Evolutionary conservation across 2,797 vertebrate genomes (phyloP), one percentile per base, ranked within the genome.

Genomic region (Acestrorhynchus altus): DNA sequence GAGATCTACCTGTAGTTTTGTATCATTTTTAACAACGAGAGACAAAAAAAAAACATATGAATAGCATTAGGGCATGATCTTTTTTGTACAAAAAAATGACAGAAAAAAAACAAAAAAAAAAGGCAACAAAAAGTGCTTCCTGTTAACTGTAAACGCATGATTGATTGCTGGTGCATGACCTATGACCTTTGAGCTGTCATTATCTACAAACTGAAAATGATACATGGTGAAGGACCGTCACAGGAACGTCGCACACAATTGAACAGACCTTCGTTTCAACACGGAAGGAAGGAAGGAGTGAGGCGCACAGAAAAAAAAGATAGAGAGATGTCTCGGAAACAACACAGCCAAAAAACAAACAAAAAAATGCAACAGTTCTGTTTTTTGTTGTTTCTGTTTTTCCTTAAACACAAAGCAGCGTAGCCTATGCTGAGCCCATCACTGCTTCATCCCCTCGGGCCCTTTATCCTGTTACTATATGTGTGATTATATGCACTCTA

Each of bases 121-220:
- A 87, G 83, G 87, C 88, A 92, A 90, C 83, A 83, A 91, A 84
- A 94, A 95, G 94, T 95, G 93, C 93, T 96, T 96, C 93, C 95
- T 93, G 94, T 96, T 93, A 95, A 94, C 93, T 94, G 91, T 96
- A 95, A 95, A 95, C 94, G 96, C 96, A 95, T 87, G 96, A 94
- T 93, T 72, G 93, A 94, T 94, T 94, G 95, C 95, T 94, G 94
- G 95, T 95, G 96, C 96, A 98, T 98, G 97, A 95, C 94, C 95
- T 92, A 91, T 90, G 89, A 92, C 90, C 89, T 91, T 91, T 90
- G 90, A 93, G 92, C 91, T 96, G 92, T 95, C 92, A 89, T 90
- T 90, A 92, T 91, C 87, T 91, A 90, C 88, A 86, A 91, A 91
- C 89, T 88, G 87, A 91, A n/a, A 92, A 90, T 87, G 88, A 90